phyloP scores from a whole-genome alignment of 2,113 vertebrate genomes.

The Neotragus moschatus region DNA sequence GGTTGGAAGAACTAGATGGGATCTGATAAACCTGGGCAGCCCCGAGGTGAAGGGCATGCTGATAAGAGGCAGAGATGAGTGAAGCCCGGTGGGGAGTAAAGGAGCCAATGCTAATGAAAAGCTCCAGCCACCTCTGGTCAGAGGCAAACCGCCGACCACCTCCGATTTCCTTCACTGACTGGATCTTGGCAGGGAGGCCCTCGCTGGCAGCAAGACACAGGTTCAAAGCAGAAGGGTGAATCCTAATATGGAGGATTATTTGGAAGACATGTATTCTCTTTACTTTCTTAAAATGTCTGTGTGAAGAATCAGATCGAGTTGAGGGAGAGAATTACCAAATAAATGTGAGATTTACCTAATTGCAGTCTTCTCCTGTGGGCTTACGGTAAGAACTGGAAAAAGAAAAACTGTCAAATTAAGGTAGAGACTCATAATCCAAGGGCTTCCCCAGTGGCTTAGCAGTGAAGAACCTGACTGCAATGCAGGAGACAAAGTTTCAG shows the following conservation, averaged over 20 bases:
- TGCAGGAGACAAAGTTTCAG: background rate
- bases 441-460: background rate
- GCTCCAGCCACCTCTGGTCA: background rate
- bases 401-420: background rate
- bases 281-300: background rate
- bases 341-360: background rate
- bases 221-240: background rate
- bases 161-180: background rate
- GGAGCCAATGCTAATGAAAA: background rate
- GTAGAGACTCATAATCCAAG: background rate
- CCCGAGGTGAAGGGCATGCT: fast-evolving
- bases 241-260: background rate
- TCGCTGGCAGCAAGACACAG: background rate
- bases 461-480: background rate
- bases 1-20: background rate
- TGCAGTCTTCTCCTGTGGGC: background rate
- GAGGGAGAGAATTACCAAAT: background rate
- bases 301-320: background rate
- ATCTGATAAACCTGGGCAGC: background rate
- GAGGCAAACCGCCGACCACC: background rate
- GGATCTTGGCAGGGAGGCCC: background rate
- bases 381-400: background rate
- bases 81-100: background rate
- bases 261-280: background rate
- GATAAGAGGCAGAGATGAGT: background rate